These are phyloP conservation scores for Amblyjoppa fuscipennis DNA, from an alignment of 2,888 invertebrate genomes.

Conservation along the genomic window DNA sequence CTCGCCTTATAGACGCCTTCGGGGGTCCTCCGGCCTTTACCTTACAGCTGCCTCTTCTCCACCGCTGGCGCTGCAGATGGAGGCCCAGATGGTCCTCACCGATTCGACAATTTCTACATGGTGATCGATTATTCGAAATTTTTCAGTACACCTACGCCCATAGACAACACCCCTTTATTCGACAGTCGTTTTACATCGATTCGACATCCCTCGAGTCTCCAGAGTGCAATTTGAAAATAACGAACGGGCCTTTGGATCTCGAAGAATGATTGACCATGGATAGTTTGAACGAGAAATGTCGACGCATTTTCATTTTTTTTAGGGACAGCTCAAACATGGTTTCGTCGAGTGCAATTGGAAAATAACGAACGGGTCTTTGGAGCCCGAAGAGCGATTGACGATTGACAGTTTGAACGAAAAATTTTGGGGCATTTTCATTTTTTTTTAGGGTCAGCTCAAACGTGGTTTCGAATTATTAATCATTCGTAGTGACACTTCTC, in stretches of 20 bases:
- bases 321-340: no score
- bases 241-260: constrained; percentile 3
- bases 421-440: neutral
- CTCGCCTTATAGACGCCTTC: constrained; percentile 64
- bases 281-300: neutral
- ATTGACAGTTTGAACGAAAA: neutral
- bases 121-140: constrained; percentile 65
- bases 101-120: constrained; percentile 49
- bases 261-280: neutral
- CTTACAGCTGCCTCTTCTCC: constrained; percentile 77
- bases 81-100: constrained; percentile 78
- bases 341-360: constrained; percentile 1
- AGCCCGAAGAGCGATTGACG: neutral
- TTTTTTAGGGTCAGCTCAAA: no score
- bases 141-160: constrained; percentile 39
- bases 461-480: neutral
- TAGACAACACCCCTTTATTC: constrained; percentile 53
- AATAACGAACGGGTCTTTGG: neutral
- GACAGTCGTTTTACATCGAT: constrained; percentile 54
- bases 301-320: neutral
- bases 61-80: constrained; percentile 73
- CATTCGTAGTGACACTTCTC: neutral
- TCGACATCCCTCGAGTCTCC: constrained; percentile 26
- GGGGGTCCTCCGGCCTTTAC: constrained; percentile 69
- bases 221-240: constrained; percentile 23